Conservation (phyloP, 92 coral and sea anemone species). For the Zoanthus solanderi region DNA sequence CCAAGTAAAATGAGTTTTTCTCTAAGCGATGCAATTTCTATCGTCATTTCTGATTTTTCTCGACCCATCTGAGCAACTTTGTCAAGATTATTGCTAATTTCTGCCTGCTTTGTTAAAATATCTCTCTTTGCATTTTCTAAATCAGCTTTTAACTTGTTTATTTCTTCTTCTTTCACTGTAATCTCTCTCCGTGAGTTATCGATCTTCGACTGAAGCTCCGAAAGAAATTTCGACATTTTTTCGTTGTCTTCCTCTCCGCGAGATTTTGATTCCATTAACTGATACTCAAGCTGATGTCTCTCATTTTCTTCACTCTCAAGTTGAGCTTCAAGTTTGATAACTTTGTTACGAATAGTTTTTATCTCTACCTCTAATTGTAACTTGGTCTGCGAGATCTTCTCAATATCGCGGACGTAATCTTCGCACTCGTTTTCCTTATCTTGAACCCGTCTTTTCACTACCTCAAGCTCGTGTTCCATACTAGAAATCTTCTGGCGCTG, state of each 20-base stretch:
- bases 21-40: conserved; percentile 87
- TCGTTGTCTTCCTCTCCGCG: conserved; percentile 75
- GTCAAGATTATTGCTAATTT: conserved; percentile 75
- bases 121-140: conserved; percentile 80
- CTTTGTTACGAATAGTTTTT: conserved; percentile 70
- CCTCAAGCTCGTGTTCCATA: conserved; percentile 69
- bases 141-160: conserved; percentile 83
- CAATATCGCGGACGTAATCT: conserved; percentile 62
- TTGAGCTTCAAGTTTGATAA: conserved; percentile 71
- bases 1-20: conserved; percentile 79
- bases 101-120: conserved; percentile 82
- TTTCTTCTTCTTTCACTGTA: conserved; percentile 82
- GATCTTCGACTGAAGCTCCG: conserved; percentile 77
- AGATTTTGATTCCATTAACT: conserved; percentile 67
- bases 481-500: conserved; percentile 69
- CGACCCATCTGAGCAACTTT: conserved; percentile 81
- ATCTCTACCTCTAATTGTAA: conserved; percentile 79
- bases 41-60: conserved; percentile 92
- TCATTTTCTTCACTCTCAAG: conserved; percentile 75
- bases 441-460: conserved; percentile 71
- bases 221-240: conserved; percentile 70
- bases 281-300: conserved; percentile 70
- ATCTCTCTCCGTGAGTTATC: conserved; percentile 88
- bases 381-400: conserved; percentile 68
- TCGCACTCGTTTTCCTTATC: conserved; percentile 79